Evolutionary conservation across 2,888 invertebrate species (phyloP).

Genomic region (Chymomyza fuscimana): DNA sequence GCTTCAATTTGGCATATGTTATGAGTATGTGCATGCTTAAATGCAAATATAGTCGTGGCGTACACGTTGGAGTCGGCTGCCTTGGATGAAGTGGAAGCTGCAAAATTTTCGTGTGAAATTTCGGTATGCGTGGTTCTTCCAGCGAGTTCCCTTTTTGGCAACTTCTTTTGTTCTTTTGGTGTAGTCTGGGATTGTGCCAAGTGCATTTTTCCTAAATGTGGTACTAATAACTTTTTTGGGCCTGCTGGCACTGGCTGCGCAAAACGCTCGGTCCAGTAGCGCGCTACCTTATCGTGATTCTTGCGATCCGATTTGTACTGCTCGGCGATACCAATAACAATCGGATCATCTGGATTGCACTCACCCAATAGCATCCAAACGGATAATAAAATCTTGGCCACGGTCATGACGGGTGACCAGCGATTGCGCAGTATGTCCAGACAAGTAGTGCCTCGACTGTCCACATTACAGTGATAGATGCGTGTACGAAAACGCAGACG

Average conservation of each 20-base stretch:
- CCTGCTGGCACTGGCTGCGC: slow-evolving; percentile 22
- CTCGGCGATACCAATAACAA: slow-evolving; percentile 57
- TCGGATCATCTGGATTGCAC: slow-evolving; percentile 63
- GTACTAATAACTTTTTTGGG: background rate
- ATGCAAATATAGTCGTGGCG: too few species aligned
- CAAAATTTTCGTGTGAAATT: too few species aligned
- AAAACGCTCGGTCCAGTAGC: slow-evolving; percentile 57
- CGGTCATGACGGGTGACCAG: slow-evolving; percentile 64
- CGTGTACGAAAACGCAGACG: slow-evolving; percentile 55
- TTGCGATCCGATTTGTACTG: slow-evolving; percentile 57
- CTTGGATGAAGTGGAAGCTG: too few species aligned
- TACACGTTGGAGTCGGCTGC: too few species aligned
- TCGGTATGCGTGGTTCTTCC: too few species aligned
- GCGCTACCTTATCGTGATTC: slow-evolving; percentile 62
- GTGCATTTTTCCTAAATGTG: too few species aligned
- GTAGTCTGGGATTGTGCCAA: too few species aligned
- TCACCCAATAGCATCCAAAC: slow-evolving; percentile 59
- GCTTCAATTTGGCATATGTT: too few species aligned
- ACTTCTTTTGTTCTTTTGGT: too few species aligned
- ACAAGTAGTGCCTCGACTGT: slow-evolving; percentile 60
- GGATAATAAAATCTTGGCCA: slow-evolving; percentile 55
- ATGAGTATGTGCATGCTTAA: too few species aligned
- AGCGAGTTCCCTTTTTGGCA: too few species aligned
- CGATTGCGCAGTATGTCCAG: slow-evolving; percentile 61
- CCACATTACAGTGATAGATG: slow-evolving; percentile 66